Percentiles rank a stretch among this genome's conserved stretches.
Conservation (phyloP, 53 echinoderm and acorn worm species). For the Antedon mediterranea region DNA sequence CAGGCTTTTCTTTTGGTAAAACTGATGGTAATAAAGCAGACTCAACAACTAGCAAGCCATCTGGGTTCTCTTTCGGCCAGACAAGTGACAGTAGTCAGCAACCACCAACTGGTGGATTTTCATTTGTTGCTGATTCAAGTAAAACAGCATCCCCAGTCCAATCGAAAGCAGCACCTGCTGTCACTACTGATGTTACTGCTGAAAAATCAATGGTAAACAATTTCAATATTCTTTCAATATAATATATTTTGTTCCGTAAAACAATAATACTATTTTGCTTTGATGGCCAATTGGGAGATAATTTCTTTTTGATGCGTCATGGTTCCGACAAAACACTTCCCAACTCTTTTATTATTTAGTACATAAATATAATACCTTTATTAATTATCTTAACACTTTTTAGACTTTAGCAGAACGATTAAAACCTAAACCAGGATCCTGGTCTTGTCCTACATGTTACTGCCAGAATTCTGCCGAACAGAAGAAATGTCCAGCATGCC, state of each 20-base stretch:
- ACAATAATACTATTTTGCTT: too few species aligned
- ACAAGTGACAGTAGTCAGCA: neutral
- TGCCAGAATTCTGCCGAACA: slow-evolving; percentile 21
- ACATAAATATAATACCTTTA: too few species aligned
- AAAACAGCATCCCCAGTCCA: neutral
- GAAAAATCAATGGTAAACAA: neutral
- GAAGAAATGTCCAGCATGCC: slow-evolving; percentile 41
- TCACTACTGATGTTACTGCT: neutral
- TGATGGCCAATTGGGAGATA: too few species aligned
- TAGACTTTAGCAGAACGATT: slow-evolving; percentile 27
- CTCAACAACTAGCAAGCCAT: neutral
- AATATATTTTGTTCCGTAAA: too few species aligned
- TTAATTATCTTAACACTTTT: too few species aligned
- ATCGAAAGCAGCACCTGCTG: neutral
- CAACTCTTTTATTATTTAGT: too few species aligned
- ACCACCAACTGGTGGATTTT: neutral
- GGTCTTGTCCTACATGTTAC: slow-evolving; percentile 53
- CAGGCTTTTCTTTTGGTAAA: neutral
- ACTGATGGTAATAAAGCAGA: neutral
- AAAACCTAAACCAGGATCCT: slow-evolving; percentile 34
- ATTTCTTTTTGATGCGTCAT: too few species aligned
- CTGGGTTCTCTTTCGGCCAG: slow-evolving; percentile 11
- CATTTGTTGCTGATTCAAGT: slow-evolving; percentile 4
- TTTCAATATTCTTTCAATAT: too few species aligned
- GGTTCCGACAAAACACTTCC: too few species aligned